phyloP scores from a whole-genome alignment of 2,888 invertebrate genomes.

The Melanostoma mellinum region DNA sequence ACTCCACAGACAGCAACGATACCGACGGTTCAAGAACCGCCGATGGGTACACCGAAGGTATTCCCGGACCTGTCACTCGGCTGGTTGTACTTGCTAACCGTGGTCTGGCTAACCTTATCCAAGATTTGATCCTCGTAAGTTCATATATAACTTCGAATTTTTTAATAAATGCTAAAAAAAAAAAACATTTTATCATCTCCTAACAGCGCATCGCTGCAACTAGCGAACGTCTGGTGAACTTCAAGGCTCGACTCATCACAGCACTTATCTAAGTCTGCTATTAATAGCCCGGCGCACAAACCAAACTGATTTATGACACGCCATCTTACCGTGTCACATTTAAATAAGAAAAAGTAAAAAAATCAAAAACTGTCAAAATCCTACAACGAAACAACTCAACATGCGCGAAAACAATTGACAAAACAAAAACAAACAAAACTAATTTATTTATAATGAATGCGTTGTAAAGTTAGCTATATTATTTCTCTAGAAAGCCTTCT shows the following conservation, averaged over 20 bases:
- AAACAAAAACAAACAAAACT: slow-evolving; percentile 34
- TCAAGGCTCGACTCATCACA: slow-evolving; percentile 95
- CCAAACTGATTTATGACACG: slow-evolving; percentile 50
- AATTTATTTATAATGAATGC: slow-evolving; percentile 67
- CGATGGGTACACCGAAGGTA: slow-evolving; percentile 90
- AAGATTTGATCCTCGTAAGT: slow-evolving; percentile 92
- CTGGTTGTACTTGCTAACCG: slow-evolving; percentile 94
- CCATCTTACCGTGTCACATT: slow-evolving; percentile 39
- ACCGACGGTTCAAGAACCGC: slow-evolving; percentile 83
- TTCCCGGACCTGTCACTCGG: slow-evolving; percentile 93
- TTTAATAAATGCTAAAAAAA: background rate
- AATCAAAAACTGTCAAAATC: slow-evolving; percentile 13
- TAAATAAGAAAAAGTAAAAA: slow-evolving; percentile 24
- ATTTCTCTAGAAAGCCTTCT: background rate
- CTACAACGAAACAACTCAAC: slow-evolving; percentile 25
- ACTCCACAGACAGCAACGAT: slow-evolving; percentile 81
- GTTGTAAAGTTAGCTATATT: slow-evolving; percentile 57
- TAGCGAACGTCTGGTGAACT: slow-evolving; percentile 95
- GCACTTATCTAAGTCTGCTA: slow-evolving; percentile 88
- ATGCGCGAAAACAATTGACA: slow-evolving; percentile 31
- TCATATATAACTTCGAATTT: background rate
- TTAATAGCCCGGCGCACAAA: slow-evolving; percentile 19
- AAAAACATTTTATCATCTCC: slow-evolving; percentile 72
- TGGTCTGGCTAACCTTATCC: slow-evolving; percentile 92
- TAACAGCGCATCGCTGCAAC: slow-evolving; percentile 91